A percentile compares a stretch with the other conserved stretches of the same genome.
These are phyloP conservation scores for Rhynchomys soricoides DNA, from an alignment of 2,113 vertebrate species.

Conservation along the genomic window DNA sequence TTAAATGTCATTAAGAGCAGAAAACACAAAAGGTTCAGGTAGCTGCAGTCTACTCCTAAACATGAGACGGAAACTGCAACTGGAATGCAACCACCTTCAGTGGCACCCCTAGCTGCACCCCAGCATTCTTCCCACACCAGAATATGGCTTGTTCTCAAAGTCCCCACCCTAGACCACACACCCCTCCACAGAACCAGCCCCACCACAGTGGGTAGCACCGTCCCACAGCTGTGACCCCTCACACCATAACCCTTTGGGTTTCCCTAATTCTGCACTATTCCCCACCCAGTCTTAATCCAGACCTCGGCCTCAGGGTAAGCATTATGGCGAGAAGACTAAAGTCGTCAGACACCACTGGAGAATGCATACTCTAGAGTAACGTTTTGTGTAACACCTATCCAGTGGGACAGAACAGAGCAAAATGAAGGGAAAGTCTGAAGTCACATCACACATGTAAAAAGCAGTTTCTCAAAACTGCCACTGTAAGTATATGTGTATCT, in stretches of 20 bases:
- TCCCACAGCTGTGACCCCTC: background rate
- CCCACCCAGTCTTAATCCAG: background rate
- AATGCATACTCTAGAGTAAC: background rate
- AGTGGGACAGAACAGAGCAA: background rate
- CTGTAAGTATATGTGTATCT: background rate
- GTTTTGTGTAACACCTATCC: background rate
- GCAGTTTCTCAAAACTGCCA: background rate
- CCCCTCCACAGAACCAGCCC: background rate
- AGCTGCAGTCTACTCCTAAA: background rate
- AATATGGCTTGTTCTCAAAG: background rate
- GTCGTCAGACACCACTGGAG: background rate
- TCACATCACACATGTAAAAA: background rate
- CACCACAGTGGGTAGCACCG: accelerated
- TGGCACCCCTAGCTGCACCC: background rate
- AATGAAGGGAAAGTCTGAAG: background rate
- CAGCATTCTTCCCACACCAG: background rate
- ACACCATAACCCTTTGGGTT: background rate
- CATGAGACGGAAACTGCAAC: background rate
- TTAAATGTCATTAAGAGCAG: background rate
- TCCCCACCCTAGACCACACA: background rate
- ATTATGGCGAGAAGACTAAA: background rate
- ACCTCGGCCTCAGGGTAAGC: background rate
- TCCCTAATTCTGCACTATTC: background rate
- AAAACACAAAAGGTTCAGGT: background rate
- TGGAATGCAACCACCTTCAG: background rate